Evolutionary conservation across 2,888 invertebrate species (phyloP).

Genomic region (Margaritifera margaritifera): DNA sequence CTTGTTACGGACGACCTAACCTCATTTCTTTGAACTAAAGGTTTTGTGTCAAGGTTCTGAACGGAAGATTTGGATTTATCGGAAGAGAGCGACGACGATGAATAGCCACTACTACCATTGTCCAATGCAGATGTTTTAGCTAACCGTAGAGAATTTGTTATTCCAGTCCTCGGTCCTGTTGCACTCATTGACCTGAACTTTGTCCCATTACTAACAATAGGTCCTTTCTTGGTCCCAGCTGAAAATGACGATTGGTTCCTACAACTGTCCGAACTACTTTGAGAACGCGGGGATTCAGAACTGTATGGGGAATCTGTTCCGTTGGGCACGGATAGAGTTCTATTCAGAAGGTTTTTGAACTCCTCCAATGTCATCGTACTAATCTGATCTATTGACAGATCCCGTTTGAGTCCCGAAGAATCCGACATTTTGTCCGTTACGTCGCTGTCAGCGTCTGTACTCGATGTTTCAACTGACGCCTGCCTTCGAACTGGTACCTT

Average conservation of each 20-base stretch:
- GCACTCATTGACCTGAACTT: constrained; percentile 25
- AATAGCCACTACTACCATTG: constrained; percentile 29
- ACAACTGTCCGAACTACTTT: constrained; percentile 48
- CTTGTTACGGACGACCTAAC: background rate
- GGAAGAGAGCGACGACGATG: constrained; percentile 17
- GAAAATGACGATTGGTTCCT: constrained; percentile 14
- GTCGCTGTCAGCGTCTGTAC: constrained; percentile 23
- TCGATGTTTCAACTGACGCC: constrained; percentile 34
- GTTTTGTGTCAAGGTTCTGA: background rate
- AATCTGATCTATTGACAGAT: constrained; percentile 55
- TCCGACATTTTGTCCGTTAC: constrained; percentile 25
- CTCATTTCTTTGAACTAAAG: background rate
- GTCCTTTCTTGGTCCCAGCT: background rate
- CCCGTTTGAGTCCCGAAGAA: constrained; percentile 24
- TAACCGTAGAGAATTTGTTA: no score
- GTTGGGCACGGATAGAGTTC: constrained; percentile 49
- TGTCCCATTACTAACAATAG: constrained; percentile 12
- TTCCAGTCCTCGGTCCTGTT: no score
- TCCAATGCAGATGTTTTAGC: no score
- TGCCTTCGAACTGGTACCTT: constrained; percentile 32
- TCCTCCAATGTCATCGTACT: constrained; percentile 65
- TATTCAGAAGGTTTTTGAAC: constrained; percentile 60
- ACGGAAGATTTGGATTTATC: constrained; percentile 10
- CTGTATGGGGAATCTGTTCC: constrained; percentile 40
- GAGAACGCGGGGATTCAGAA: constrained; percentile 51